phyloP scores from a whole-genome alignment of 2,113 vertebrate genomes.

The Glaucidium brasilianum region DNA sequence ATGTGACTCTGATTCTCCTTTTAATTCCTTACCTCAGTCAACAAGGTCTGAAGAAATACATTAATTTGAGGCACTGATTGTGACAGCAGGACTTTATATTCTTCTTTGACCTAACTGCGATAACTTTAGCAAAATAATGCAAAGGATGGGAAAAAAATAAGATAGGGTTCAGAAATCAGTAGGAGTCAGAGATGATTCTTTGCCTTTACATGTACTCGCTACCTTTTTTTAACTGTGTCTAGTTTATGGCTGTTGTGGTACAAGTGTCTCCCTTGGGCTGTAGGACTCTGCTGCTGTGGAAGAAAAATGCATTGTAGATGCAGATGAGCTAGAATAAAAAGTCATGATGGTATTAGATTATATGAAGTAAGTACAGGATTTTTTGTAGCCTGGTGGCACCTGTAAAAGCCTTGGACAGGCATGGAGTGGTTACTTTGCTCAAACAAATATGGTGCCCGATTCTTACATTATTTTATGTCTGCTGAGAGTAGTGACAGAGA shows the following conservation, averaged over 20 bases:
- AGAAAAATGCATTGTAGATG: background rate
- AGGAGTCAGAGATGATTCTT: background rate
- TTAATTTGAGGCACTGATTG: background rate
- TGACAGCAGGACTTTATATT: background rate
- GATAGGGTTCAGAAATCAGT: background rate
- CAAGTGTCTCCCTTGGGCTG: background rate
- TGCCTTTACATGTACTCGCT: background rate
- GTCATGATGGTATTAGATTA: accelerated
- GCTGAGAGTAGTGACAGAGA: background rate
- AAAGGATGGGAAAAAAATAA: no score
- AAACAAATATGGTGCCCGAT: background rate
- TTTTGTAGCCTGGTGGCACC: background rate
- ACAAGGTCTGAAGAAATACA: background rate
- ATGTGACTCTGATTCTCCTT: background rate
- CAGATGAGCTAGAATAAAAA: background rate
- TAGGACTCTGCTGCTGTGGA: background rate
- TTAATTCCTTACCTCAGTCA: background rate
- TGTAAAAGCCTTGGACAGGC: background rate
- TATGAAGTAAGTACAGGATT: background rate
- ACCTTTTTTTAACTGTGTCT: background rate
- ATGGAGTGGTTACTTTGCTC: background rate
- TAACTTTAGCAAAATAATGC: background rate
- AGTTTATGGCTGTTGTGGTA: background rate
- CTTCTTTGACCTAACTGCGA: background rate
- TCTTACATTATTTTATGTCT: background rate